A percentile compares a stretch with the other conserved stretches of the same genome.
Evolutionary conservation across 2,888 invertebrate genomes (phyloP).

Genomic region (Drosophila testacea): DNA sequence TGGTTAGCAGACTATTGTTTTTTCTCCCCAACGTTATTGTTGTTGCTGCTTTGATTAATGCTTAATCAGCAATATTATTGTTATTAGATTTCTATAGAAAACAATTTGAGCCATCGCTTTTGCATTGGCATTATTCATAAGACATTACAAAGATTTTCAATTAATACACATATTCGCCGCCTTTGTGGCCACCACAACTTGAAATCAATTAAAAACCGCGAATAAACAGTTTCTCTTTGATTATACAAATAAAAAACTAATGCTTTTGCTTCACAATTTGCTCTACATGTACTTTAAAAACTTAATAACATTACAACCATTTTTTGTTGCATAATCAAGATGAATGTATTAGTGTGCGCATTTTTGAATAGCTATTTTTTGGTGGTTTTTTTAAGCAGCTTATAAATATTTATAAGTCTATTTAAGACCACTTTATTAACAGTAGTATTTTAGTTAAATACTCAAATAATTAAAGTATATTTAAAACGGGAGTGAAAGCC

Average conservation of each 20-base stretch:
- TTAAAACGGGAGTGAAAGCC: not conserved
- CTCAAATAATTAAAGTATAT: not conserved
- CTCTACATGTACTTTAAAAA: conserved; percentile 12
- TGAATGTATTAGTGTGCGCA: conserved; percentile 3
- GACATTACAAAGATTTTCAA: conserved; percentile 28
- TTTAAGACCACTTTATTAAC: not conserved
- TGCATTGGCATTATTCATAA: conserved; percentile 49
- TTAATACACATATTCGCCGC: conserved; percentile 5
- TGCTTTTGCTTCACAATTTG: conserved; percentile 22
- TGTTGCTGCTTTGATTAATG: conserved; percentile 72
- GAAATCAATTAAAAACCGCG: conserved; percentile 57
- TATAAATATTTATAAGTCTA: conserved; percentile 12
- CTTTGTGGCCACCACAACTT: conserved; percentile 18
- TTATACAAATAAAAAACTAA: conserved; percentile 33
- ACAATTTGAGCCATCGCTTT: conserved; percentile 31
- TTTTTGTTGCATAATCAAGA: conserved; percentile 39
- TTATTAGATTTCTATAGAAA: conserved; percentile 73
- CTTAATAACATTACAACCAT: conserved; percentile 9
- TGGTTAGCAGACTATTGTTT: conserved; percentile 38
- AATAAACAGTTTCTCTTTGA: conserved; percentile 66
- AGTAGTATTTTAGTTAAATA: not conserved
- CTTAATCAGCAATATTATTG: conserved; percentile 80
- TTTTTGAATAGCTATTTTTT: conserved; percentile 1
- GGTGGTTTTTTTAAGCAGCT: conserved; percentile 2
- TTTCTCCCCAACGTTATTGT: conserved; percentile 34